Conservation (phyloP, 2,113 vertebrate genomes). For the Oxyura jamaicensis region DNA sequence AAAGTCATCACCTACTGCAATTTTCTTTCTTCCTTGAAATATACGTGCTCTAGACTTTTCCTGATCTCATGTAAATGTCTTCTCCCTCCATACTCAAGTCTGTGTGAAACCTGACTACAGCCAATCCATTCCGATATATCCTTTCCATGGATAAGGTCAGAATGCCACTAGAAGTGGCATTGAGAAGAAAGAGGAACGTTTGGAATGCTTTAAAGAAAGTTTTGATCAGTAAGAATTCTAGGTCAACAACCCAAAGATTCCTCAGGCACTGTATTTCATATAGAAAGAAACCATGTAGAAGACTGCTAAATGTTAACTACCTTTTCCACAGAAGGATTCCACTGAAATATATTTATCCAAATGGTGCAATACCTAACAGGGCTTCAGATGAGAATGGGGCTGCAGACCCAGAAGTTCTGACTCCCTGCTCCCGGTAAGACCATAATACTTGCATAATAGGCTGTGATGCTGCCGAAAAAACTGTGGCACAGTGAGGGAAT, state of each 20-base stretch:
- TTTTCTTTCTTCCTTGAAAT: background rate
- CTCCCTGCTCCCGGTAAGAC: background rate
- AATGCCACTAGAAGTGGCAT: background rate
- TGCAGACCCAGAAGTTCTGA: background rate
- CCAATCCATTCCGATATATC: background rate
- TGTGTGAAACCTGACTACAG: background rate
- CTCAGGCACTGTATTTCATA: background rate
- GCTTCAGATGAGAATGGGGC: background rate
- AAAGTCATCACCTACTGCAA: background rate
- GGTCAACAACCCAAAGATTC: background rate
- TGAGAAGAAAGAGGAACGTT: background rate
- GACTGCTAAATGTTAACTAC: background rate
- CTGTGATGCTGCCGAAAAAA: background rate
- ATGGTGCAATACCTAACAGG: background rate
- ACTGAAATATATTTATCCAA: background rate
- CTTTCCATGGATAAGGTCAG: background rate
- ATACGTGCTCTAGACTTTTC: fast-evolving
- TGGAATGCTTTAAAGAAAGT: background rate
- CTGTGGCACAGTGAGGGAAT: fast-evolving
- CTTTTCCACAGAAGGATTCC: background rate
- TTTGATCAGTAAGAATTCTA: background rate
- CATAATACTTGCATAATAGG: fast-evolving
- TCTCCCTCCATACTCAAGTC: background rate
- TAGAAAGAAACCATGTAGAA: background rate
- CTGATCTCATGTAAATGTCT: background rate